Evolutionary conservation across 2,888 invertebrate genomes (phyloP).

Genomic region (Standfussiana lucernea): DNA sequence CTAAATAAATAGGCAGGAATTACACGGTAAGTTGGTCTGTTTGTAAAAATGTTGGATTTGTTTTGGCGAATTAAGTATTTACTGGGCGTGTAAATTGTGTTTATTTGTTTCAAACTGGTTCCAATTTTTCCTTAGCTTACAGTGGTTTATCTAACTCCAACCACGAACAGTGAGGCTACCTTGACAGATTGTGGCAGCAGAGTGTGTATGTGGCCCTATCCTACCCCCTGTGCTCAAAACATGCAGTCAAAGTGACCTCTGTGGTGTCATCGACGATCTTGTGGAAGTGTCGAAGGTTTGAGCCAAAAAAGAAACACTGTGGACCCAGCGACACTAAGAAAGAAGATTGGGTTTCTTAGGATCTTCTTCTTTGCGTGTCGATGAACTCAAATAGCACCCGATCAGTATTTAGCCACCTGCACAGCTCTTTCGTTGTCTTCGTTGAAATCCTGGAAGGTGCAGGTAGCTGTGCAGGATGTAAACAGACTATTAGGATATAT

Average conservation of each 20-base stretch:
- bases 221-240: not conserved
- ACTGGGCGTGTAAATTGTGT: slow-evolving; percentile 3
- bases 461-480: not conserved
- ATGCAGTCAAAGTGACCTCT: not conserved
- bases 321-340: not conserved
- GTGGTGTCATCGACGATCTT: not conserved
- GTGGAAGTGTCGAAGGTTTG: not conserved
- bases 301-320: too few relatives aligned
- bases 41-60: slow-evolving; percentile 27
- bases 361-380: not conserved
- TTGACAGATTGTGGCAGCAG: not conserved
- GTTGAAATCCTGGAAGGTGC: not conserved
- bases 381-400: not conserved
- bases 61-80: slow-evolving; percentile 8
- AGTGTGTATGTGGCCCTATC: not conserved
- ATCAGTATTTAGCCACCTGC: not conserved
- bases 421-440: not conserved
- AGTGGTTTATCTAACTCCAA: not conserved
- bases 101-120: not conserved
- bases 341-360: not conserved
- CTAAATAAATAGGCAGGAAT: slow-evolving; percentile 32
- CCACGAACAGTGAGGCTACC: not conserved
- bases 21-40: slow-evolving; percentile 18
- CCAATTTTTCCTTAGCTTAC: not conserved
- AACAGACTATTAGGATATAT: too few relatives aligned